Base-by-base conservation (phyloP, 2,113 vertebrate genomes). In the Seriola aureovittata region DNA sequence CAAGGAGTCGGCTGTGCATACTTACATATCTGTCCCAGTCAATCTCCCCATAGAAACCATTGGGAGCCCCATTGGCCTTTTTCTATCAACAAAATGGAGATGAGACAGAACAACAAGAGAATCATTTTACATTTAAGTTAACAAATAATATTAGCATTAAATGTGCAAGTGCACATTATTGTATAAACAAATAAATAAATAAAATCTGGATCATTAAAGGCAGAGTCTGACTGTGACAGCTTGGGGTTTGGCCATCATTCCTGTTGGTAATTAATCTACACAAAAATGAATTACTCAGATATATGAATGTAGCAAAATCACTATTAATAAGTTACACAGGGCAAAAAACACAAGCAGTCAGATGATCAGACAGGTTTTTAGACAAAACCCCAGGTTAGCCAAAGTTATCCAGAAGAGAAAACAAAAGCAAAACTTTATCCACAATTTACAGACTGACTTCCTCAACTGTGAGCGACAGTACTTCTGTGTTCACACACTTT, bases 11-110 rank as follows among this genome's bases (percentile, higher is more conserved):
- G n/a, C 21, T 68, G 70, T 10, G 23, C 21, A 71, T 89, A 97
- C 98, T 98, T 89, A 99, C 98, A 0, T 99, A 99, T 97, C 98
- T 96, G 93, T 99, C 97, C 98, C 98, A 99, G 94, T 99, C 98
- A 42, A 99, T 99, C 94, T 99, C 98, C 0, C 97, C 97, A 12
- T 97, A 99, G 93, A 99, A 99, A 86, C 98, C 98, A 86, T 99
- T 99, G 0, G 97, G 97, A 52, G 98, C 98, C 12, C 98, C 98
- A 0, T 99, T 99, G 4, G 96, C 93, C 93, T 98, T 99, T 95
- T 97, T 99, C 98, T 99, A 91, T 60, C 90, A 80, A 58, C 5
- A 60, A 40, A 76, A 75, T 21, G 1, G 32, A 55, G 34, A 63
- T 64, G 74, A 13, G 32, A 59, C 4, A 79, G 50, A 16, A 81